Conservation (phyloP, 2,797 vertebrate genomes). For the Chaunax sp. region DNA sequence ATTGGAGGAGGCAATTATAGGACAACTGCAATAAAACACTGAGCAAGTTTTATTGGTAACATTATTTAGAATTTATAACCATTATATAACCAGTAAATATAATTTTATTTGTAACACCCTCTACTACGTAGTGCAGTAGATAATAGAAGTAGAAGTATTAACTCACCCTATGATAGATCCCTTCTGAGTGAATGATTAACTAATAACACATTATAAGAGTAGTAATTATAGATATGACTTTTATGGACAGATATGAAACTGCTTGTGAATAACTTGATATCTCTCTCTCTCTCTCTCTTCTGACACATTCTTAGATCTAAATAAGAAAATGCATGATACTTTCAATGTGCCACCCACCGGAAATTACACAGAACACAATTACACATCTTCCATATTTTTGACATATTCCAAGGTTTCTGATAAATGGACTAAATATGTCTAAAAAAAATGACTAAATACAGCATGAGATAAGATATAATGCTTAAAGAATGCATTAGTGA, state of each 20-base stretch:
- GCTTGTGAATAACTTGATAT: not conserved
- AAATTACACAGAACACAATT: slow-evolving; percentile 8
- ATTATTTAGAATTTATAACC: not conserved
- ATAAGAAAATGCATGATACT: slow-evolving; percentile 30
- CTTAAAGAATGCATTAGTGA: slow-evolving; percentile 55
- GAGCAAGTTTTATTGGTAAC: not conserved
- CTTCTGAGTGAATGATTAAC: no score
- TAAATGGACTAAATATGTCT: no score
- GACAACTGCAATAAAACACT: not conserved
- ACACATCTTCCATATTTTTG: slow-evolving; percentile 3
- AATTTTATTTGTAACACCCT: not conserved
- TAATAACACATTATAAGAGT: no score
- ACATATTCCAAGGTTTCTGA: slow-evolving; percentile 40
- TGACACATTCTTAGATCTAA: no score
- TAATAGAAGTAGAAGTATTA: not conserved
- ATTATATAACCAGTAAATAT: not conserved
- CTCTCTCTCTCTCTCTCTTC: no score
- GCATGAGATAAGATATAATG: slow-evolving; percentile 32
- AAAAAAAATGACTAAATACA: slow-evolving; percentile 49
- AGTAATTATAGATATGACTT: no score
- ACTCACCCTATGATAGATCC: not conserved
- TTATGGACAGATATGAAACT: not conserved
- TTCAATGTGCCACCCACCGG: slow-evolving; percentile 17
- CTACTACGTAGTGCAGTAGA: not conserved
- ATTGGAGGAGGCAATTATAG: no score